Conservation (phyloP, 2,797 vertebrate species). For the Cetoscarus ocellatus region DNA sequence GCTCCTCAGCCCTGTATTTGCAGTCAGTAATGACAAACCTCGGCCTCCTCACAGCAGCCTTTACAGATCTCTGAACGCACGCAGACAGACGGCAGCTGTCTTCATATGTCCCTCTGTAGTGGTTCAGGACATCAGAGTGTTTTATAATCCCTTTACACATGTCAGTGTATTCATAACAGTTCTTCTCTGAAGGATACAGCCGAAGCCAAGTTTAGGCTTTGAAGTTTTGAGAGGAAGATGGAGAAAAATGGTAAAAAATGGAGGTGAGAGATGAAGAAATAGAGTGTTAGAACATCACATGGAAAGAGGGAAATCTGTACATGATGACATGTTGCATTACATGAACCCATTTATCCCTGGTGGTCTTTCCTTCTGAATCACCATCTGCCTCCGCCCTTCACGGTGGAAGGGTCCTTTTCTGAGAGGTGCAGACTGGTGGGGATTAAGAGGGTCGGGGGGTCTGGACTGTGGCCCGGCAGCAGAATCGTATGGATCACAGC, state of each 20-base stretch:
- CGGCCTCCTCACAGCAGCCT: conserved; percentile 53
- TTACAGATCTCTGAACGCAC: conserved; percentile 55
- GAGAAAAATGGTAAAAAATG: conserved; percentile 14
- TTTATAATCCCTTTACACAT: conserved; percentile 61
- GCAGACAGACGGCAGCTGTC: conserved; percentile 42
- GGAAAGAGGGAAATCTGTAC: conserved; percentile 40
- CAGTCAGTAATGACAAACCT: conserved; percentile 81
- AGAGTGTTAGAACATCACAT: conserved; percentile 5
- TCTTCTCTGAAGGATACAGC: conserved; percentile 37
- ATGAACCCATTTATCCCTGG: conserved; percentile 62
- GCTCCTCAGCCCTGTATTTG: conserved; percentile 76
- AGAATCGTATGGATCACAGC: conserved; percentile 59
- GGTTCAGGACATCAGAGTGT: conserved; percentile 47
- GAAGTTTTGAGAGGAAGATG: conserved; percentile 36
- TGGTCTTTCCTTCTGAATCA: conserved; percentile 69
- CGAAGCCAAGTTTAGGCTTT: conserved; percentile 47
- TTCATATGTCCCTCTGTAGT: conserved; percentile 43
- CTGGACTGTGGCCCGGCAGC: conserved; percentile 53
- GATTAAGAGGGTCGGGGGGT: conserved; percentile 63
- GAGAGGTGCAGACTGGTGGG: conserved; percentile 34
- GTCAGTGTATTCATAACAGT: conserved; percentile 60
- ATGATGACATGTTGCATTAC: conserved; percentile 74
- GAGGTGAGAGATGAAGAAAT: conserved; percentile 33
- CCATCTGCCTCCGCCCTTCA: conserved; percentile 72
- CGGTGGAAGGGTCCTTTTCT: conserved; percentile 67